phyloP scores from a whole-genome alignment of 2,113 vertebrate species.

The Parus major region DNA sequence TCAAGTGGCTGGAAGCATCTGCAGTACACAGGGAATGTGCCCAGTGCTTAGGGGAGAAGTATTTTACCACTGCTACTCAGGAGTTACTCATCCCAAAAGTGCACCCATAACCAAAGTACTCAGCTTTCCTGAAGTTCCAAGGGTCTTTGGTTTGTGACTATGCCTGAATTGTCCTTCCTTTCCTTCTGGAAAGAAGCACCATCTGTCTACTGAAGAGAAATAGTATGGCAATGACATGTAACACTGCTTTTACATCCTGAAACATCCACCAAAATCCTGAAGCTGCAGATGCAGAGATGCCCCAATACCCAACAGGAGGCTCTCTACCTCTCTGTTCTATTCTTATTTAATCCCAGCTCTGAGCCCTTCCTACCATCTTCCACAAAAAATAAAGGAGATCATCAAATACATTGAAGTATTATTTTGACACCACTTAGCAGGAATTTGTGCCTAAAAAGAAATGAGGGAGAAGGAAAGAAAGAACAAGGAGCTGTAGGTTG shows the following conservation, averaged over 20 bases:
- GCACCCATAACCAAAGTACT: background rate
- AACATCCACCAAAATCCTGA: background rate
- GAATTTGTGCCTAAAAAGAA: background rate
- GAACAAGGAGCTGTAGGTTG: background rate
- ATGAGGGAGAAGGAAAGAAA: background rate
- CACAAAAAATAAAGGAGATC: background rate
- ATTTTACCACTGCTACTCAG: background rate
- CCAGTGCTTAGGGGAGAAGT: background rate
- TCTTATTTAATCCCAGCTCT: background rate
- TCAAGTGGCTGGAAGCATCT: background rate
- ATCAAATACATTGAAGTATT: background rate
- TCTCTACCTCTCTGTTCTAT: background rate
- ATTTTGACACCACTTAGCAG: background rate
- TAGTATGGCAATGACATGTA: fast-evolving
- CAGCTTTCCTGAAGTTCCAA: background rate
- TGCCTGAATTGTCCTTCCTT: background rate
- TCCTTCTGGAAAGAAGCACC: background rate
- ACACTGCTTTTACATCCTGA: background rate
- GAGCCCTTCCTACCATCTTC: background rate
- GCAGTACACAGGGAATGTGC: fast-evolving
- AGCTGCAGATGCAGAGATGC: background rate
- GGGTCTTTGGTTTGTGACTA: background rate
- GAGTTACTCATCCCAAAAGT: background rate
- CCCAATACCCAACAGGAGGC: background rate
- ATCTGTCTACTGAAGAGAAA: background rate